Conservation (phyloP, 2,797 vertebrate species). For the Anolis apletophallus region DNA sequence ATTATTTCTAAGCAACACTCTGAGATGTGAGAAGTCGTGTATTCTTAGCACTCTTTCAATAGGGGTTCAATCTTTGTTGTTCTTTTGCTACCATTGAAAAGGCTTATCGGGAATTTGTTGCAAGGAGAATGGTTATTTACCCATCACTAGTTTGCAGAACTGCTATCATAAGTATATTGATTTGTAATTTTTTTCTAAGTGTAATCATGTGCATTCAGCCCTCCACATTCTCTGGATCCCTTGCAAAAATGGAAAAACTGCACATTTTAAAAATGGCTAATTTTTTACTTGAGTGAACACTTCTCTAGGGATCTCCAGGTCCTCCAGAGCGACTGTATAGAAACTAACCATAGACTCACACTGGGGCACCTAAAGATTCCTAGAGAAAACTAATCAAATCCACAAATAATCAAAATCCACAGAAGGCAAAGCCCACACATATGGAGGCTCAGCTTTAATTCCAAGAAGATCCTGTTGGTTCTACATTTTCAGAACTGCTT, state of each 20-base stretch:
- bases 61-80: slow-evolving; percentile 18
- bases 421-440: too few relatives aligned
- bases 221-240: too few relatives aligned
- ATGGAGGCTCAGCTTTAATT: background rate
- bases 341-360: too few relatives aligned
- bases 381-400: too few relatives aligned
- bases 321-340: too few relatives aligned
- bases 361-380: too few relatives aligned
- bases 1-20: slow-evolving; percentile 14
- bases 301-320: too few relatives aligned
- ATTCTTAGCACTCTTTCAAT: background rate
- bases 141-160: slow-evolving; percentile 10
- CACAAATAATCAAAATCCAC: too few relatives aligned
- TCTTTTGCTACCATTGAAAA: background rate
- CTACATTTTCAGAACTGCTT: background rate
- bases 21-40: background rate
- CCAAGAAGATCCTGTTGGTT: background rate
- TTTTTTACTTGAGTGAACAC: too few relatives aligned
- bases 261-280: too few relatives aligned
- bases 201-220: background rate
- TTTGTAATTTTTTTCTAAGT: background rate
- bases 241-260: too few relatives aligned
- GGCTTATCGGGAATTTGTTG: background rate
- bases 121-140: background rate
- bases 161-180: background rate